Percentiles rank a stretch among this genome's conserved stretches.
These are phyloP conservation scores for Drosophila koepferae DNA, from an alignment of 2,888 invertebrate species.

Conservation along the genomic window DNA sequence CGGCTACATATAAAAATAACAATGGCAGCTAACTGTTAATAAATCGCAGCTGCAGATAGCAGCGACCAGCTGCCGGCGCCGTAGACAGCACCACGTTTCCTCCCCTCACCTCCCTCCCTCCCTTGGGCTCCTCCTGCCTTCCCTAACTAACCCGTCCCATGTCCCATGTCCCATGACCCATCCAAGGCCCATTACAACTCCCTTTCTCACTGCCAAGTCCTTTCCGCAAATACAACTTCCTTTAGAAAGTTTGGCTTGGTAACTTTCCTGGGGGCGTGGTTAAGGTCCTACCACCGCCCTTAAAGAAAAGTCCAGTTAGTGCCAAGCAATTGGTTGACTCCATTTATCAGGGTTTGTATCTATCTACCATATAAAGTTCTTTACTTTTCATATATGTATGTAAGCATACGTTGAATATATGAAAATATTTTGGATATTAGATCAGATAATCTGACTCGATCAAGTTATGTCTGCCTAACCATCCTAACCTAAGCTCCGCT, in stretches of 20 bases:
- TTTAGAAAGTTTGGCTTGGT: conserved; percentile 45
- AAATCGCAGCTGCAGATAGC: conserved; percentile 77
- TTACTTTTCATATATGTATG: background rate
- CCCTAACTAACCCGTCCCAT: background rate
- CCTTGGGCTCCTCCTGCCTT: background rate
- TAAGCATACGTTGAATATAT: too few relatives aligned
- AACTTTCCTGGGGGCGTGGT: conserved; percentile 59
- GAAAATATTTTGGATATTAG: too few relatives aligned
- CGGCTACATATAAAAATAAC: conserved; percentile 44
- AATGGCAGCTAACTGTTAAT: conserved; percentile 77
- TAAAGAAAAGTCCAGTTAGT: conserved; percentile 14
- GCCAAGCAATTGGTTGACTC: conserved; percentile 16
- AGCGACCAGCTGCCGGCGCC: conserved; percentile 71
- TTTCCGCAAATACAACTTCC: conserved; percentile 9
- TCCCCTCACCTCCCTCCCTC: background rate
- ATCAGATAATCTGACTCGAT: too few relatives aligned
- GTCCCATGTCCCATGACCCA: conserved; percentile 1
- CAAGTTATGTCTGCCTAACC: too few relatives aligned
- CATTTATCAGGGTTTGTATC: background rate
- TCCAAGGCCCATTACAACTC: conserved; percentile 6
- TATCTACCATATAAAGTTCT: background rate
- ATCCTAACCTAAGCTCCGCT: too few relatives aligned
- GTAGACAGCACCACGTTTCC: conserved; percentile 49
- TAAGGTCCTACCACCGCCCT: conserved; percentile 28
- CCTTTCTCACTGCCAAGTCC: background rate